A percentile compares a stretch with the other conserved stretches of the same genome.
phyloP scores from a whole-genome alignment of 2,113 vertebrate species.

The Lathamus discolor region DNA sequence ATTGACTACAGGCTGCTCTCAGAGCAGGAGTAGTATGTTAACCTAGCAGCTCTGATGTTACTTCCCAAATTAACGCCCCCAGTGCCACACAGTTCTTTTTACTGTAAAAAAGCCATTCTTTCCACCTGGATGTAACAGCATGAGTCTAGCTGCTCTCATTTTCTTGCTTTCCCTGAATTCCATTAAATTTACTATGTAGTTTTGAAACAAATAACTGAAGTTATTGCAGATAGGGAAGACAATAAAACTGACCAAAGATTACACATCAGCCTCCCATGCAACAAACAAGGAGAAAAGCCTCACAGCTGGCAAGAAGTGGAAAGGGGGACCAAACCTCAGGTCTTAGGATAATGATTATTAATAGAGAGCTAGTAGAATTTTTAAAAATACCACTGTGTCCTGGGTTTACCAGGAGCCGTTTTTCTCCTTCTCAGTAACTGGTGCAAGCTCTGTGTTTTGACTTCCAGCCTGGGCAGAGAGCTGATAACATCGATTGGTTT shows the following conservation, averaged over 20 bases:
- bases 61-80: background rate
- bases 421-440: no score
- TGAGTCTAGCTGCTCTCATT: background rate
- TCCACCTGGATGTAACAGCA: background rate
- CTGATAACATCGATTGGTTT: no score
- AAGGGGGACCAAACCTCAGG: background rate
- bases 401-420: no score
- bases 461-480: no score
- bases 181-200: background rate
- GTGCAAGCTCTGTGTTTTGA: no score
- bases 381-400: background rate
- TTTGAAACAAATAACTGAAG: background rate
- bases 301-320: background rate
- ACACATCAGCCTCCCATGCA: background rate
- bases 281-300: background rate
- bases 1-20: background rate
- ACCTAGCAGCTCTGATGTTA: background rate
- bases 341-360: background rate
- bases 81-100: background rate
- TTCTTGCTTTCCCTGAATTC: background rate
- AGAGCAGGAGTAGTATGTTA: background rate
- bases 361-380: background rate
- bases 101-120: background rate
- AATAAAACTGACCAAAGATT: background rate
- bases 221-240: background rate